Evolutionary conservation across 2,888 invertebrate genomes (phyloP), one percentile per base, ranked within the genome.

Genomic region (Micropterix aruncella): DNA sequence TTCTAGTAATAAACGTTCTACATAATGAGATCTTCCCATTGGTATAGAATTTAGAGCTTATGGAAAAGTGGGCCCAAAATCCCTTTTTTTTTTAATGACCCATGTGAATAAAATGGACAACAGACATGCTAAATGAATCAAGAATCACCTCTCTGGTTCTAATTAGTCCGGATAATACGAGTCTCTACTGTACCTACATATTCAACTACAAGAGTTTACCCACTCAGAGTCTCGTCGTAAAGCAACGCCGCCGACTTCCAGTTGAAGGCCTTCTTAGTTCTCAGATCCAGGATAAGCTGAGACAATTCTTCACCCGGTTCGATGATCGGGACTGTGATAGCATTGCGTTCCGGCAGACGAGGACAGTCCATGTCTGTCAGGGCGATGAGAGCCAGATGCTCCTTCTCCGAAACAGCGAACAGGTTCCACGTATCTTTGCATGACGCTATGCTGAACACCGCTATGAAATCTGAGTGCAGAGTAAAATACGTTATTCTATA

Each of bases 291-390:
- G 4, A 89, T 60, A 15, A 90, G 60, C 61, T 90, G 90, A 0
- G 89, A 77, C 47, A 89, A 59, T 60, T 89, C 89, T 47, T 83
- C 74, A 0, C 85, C 83, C 37, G 70, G 65, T 1, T 70, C 67
- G n/a, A 82, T 65, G 44, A 81, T 65, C 0, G 89, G 87, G 44
- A 74, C 75, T 41, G 83, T 85, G 19, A 89, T 67, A 0, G 85
- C 86, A 15, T 77, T 68, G 19, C 72, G 62, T 0, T 65, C 53
- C 0, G 87, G 84, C 41, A 90, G 60, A 37, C 90, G 71, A 1
- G 87, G 83, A 57, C 90, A 90, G 55, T 88, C 83, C 1, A 79
- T 70, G 56, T 85, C 88, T 42, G 87, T 86, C 48, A 88, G 70
- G 0, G 86, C 84, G 49, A 89, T 74, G 38, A 83, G 71, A 1